Base-by-base conservation (phyloP, 2,888 invertebrate genomes). In the Emmelina monodactyla region DNA sequence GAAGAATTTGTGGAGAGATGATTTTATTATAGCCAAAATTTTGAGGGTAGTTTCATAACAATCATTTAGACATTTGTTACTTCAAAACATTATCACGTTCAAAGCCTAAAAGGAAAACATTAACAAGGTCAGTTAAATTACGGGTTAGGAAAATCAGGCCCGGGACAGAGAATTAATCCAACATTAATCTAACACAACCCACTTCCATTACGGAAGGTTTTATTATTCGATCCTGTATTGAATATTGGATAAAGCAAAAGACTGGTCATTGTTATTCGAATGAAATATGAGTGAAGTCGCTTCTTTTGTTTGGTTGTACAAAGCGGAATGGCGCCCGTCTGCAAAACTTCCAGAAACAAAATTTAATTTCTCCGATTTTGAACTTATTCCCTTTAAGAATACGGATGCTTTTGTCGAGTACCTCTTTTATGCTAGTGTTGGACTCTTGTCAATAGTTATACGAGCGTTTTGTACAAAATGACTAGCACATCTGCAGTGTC, bases 351-450 rank as follows among this genome's bases (percentile, higher is more conserved):
- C 47, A 58, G 62, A 63, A 60, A 64, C 61, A 62, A 63, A 68
- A 67, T 66, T 68, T 61, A 70, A 71, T 72, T 72, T 69, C 57
- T 64, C 58, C 61, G 62, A 66, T 62, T 71, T 60, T 53, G 55
- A 58, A 58, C 55, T 55, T 56, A 56, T 56, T 61, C 58, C 62
- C 57, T 56, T 55, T 50, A 49, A 46, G 55, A 58, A 53, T 51
- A 48, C 49, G 51, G 45, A 37, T 46, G 47, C 59, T 53, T 64
- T 70, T 69, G 61, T 64, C 57, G 58, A 58, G 53, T 56, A 58
- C 52, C 65, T 55, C 71, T 72, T 70, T 66, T 68, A 58, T 56
- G 55, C 54, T 49, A 53, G 51, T 60, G 56, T 58, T 56, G 55
- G 55, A 66, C 63, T 58, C 51, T 53, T 61, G 57, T 66, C 62